Evolutionary conservation across 2,797 vertebrate species (phyloP), one percentile per base, ranked within the genome.

Genomic region (Graptemys geographica): DNA sequence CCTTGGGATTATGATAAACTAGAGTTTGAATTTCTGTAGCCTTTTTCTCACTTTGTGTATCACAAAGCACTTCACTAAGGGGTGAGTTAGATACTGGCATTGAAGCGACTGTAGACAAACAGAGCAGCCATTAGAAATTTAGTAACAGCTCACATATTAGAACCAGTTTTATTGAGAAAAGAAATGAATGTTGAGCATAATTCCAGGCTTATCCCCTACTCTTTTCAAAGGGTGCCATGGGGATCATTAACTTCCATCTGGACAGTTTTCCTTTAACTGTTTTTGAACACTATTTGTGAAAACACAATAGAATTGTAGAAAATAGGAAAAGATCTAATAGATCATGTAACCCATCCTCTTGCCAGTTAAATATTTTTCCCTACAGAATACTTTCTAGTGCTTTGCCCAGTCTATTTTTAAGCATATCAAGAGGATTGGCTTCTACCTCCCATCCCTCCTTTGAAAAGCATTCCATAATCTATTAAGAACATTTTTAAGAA

Each of bases 161-260:
- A 96, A 95, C 69, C 79, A 95, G 93, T 96, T 96, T 95, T 95
- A 87, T 31, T 83, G 84, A 95, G 86, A 92, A 94, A 87, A 96
- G 90, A 62, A 62, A 62, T 33, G 95, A 97, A 97, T 96, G 95
- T 95, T 97, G 96, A 95, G 94, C 86, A 55, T 56, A 89, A 86
- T 91, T 88, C 94, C 23, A 33, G 82, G 93, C 79, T 90, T 96
- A 96, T 88, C 94, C 91, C 80, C 91, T 84, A 84, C 37, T 92
- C 85, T 94, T 95, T 95, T 94, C 88, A 91, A 93, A 96, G 87
- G 94, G 85, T 90, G 92, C 95, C 95, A 92, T 62, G 51, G 94
- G 95, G 96, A 97, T 95, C 96, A 97, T 92, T 81, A 95, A 95
- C 95, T 95, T 96, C 96, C 95, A 97, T 97, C 95, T 97, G 97